Evolutionary conservation across 2,888 invertebrate species (phyloP).

Genomic region (Chalcis sispes): DNA sequence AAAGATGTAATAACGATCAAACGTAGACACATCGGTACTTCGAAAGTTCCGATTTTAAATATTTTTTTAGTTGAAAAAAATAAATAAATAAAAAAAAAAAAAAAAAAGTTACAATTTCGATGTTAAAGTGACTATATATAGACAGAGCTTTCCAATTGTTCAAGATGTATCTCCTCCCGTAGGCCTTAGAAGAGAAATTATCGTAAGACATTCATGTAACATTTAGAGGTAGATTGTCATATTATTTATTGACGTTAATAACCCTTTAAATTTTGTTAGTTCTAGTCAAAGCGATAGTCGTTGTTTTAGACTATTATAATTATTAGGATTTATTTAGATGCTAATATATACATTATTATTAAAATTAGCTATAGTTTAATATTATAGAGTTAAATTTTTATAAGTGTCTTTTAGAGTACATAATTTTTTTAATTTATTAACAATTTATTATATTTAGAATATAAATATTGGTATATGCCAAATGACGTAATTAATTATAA

Average conservation of each 20-base stretch:
- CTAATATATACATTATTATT: too few species aligned
- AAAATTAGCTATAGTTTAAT: too few species aligned
- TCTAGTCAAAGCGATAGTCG: conserved; percentile 31
- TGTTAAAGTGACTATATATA: conserved; percentile 39
- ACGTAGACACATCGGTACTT: conserved; percentile 9
- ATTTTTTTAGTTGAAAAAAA: too few species aligned
- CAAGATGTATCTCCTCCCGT: conserved; percentile 42
- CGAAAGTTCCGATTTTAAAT: background rate
- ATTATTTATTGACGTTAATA: conserved; percentile 22
- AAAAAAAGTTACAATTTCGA: conserved; percentile 26
- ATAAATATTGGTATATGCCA: too few species aligned
- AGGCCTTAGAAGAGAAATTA: conserved; percentile 45
- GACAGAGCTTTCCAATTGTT: conserved; percentile 16
- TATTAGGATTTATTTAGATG: conserved; percentile 14
- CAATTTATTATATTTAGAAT: too few species aligned
- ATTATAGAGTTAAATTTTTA: too few species aligned
- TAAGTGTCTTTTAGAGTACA: too few species aligned
- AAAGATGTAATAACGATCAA: too few species aligned
- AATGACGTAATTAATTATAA: too few species aligned
- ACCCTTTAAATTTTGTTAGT: conserved; percentile 6
- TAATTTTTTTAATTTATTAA: too few species aligned
- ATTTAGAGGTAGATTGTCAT: conserved; percentile 44
- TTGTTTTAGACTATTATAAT: conserved; percentile 11
- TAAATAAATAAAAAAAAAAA: too few species aligned
- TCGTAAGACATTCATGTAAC: conserved; percentile 41